Conservation (phyloP, 2,888 invertebrate genomes). For the Seira musarum region DNA sequence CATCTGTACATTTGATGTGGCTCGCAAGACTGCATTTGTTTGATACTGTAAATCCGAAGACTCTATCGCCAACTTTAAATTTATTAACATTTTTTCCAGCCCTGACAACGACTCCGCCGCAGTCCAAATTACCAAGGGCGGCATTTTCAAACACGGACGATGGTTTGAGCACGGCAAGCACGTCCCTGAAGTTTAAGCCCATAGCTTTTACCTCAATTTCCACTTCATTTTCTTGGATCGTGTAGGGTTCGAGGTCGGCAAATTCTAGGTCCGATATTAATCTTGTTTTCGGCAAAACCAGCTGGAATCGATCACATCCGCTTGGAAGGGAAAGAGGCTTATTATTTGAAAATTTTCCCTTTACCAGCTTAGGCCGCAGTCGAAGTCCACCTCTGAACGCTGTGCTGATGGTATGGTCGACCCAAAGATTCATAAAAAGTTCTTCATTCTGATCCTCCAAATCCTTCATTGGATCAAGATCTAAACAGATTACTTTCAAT, state of each 20-base stretch:
- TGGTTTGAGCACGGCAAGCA: slow-evolving; percentile 51
- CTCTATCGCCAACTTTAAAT: slow-evolving; percentile 37
- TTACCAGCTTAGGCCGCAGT: not conserved
- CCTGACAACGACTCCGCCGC: slow-evolving; percentile 32
- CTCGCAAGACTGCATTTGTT: slow-evolving; percentile 30
- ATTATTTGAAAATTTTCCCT: not conserved
- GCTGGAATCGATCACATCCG: slow-evolving; percentile 34
- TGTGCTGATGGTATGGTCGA: not conserved
- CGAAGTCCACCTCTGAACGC: slow-evolving; percentile 12
- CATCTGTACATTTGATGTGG: slow-evolving; percentile 18
- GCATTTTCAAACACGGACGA: slow-evolving; percentile 30
- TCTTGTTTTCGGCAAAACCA: slow-evolving; percentile 34
- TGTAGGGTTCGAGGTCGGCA: not conserved
- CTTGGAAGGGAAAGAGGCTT: slow-evolving; percentile 27
- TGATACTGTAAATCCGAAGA: slow-evolving; percentile 28
- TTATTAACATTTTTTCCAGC: slow-evolving; percentile 28
- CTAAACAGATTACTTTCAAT: not conserved
- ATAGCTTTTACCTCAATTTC: slow-evolving; percentile 41
- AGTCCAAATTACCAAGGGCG: slow-evolving; percentile 38
- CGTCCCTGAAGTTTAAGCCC: slow-evolving; percentile 49
- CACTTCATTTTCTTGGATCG: slow-evolving; percentile 22
- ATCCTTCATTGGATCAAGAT: not conserved
- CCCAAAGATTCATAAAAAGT: slow-evolving; percentile 31
- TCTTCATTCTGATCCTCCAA: not conserved
- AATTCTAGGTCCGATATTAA: slow-evolving; percentile 42